A percentile compares a stretch with the other conserved stretches of the same genome.
These are phyloP conservation scores for Crax fasciolata DNA, from an alignment of 2,797 vertebrate genomes.

Conservation along the genomic window DNA sequence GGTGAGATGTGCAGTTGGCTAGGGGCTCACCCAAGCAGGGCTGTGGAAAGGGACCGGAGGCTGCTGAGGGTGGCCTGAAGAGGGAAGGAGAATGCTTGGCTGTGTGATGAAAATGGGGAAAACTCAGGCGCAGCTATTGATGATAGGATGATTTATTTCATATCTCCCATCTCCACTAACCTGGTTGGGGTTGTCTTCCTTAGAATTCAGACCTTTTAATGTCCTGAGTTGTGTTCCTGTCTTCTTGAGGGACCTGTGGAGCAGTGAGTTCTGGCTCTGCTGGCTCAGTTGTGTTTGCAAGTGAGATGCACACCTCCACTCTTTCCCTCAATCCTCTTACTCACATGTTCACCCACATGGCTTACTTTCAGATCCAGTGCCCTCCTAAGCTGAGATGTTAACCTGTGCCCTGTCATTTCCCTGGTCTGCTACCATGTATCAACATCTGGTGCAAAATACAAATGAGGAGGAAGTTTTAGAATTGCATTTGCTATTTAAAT, in stretches of 20 bases:
- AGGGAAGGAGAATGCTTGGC: neutral
- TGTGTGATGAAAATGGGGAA: neutral
- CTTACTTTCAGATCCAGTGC: neutral
- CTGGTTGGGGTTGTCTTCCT: neutral
- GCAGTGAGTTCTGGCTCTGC: neutral
- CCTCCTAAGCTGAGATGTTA: neutral
- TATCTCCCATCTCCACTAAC: neutral
- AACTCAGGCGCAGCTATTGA: neutral
- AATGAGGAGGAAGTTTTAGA: neutral
- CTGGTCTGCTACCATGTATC: neutral
- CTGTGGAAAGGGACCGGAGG: neutral
- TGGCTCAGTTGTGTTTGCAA: neutral
- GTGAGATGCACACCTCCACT: neutral
- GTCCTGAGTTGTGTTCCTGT: neutral
- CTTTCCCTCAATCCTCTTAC: neutral
- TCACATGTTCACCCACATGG: rapidly evolving
- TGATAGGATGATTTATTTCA: too few relatives aligned
- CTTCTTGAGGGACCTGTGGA: neutral
- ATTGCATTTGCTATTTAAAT: neutral
- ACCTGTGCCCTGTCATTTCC: neutral
- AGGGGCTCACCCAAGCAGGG: neutral
- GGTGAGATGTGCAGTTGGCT: neutral
- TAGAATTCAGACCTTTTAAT: neutral
- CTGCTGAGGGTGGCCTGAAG: neutral
- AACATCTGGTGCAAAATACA: rapidly evolving